Base-by-base conservation (phyloP, 2,888 invertebrate species). In the Emmelina monodactyla region DNA sequence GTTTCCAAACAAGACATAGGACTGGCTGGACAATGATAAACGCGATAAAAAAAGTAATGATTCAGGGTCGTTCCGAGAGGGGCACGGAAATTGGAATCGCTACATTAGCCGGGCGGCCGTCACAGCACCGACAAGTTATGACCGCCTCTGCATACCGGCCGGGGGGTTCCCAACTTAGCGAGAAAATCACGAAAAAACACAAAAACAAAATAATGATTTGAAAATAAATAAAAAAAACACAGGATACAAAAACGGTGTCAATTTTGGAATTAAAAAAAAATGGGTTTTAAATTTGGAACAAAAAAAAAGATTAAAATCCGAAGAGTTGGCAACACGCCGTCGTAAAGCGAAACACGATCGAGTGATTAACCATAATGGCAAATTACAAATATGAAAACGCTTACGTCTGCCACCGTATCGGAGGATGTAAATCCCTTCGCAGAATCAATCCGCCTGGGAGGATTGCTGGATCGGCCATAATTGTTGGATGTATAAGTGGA, bases 41-140 rank as follows among this genome's bases (percentile, higher is more conserved):
- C 71, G 71, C 57, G 51, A 58, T 58, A 64, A 71, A 72, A 69
- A 72, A 68, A 57, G 55, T 60, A 58, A 56, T 52, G 44, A 50
- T 51, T 47, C 50, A 48, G 47, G n/a, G n/a, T 45, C 49, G 44
- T 49, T 38, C 35, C 43, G 46, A 42, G 44, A 51, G 43, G 58
- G 54, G 55, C 50, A 60, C 65, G 73, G 75, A 75, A 76, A 76
- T 78, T 75, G 76, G 70, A 71, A 73, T 64, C 55, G 62, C 52
- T 58, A 59, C 64, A 70, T 72, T 72, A 72, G 64, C 49, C 48
- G 52, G 53, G n/a, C n/a, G 53, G 54, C 50, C 50, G 61, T 62
- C 61, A 51, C 49, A 68, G 66, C 67, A 68, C 50, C 55, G 60
- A 60, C 58, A 65, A 71, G 63, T 72, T 72, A 70, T 62, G 67